Evolutionary conservation across 2,113 vertebrate genomes (phyloP), one percentile per base, ranked within the genome.

Genomic region (Pluvianellus socialis): DNA sequence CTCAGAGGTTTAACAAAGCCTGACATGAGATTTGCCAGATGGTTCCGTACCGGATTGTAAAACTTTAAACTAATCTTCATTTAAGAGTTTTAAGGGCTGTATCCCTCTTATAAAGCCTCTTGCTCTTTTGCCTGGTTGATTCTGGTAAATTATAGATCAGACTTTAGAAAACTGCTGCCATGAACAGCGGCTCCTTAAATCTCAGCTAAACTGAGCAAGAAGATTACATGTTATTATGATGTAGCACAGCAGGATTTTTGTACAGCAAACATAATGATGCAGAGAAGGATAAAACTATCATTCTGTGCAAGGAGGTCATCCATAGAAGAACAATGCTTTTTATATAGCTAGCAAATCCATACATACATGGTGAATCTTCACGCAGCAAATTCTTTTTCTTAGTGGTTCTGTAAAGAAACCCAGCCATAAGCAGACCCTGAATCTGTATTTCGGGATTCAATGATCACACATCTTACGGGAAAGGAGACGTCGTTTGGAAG

Each of bases 141-240:
- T 98, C 98, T 96, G 85, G 86, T 97, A 98, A 98, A 98, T 98
- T 98, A 98, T 98, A 98, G 92, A 98, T 98, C 97, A 98, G 95
- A 92, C 88, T 97, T 97, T 96, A 94, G 98, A 97, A 97, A 98
- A 98, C 93, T 97, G 94, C 96, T 98, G 98, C 97, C 96, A 96
- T 92, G 97, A 98, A 70, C 93, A 96, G 97, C 96, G 2, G 95
- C 96, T 98, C 94, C 97, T 98, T 98, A 98, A 98, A 98, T 98
- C 97, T 96, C 97, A 97, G 98, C 96, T 98, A 98, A 98, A 98
- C 96, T 97, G 95, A 98, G 94, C 94, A 98, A 98, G 98, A 98
- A 98, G 98, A 98, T 98, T 98, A 98, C 98, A 98, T 95, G 97
- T 97, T 98, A 98, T 98, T 98, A 98, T 95, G 97, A 98, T 97